Base-by-base conservation (phyloP, 35 echinoderm and acorn worm species). In the Apostichopus parvimensis region DNA sequence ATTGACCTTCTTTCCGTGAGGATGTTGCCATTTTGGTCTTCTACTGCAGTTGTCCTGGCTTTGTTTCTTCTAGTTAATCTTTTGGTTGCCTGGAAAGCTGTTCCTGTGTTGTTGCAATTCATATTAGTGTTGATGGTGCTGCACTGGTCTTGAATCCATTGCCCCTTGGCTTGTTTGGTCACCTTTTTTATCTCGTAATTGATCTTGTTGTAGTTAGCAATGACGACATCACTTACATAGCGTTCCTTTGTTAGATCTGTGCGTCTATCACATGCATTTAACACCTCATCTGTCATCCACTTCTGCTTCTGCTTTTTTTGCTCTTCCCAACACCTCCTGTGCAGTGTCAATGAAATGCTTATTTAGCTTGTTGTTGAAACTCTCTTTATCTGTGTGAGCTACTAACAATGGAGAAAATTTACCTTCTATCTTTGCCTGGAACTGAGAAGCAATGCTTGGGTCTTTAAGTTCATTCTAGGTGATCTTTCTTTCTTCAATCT, bases 201-300 rank as follows among this genome's bases (percentile, higher is more conserved):
- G 34, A 45, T 45, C 34, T 45, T 45, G 34, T 4, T 45, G 34
- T 45, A 45, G 34, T 4, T 45, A 4, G 34, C 34, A 45, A 1
- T 45, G 2, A 1, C 34, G 34, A 45, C 34, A 45, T 45, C 34
- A 45, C 0, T 45, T 45, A 1, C 34, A 45, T 1, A 1, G 34
- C 34, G 71, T 82, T 82, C 0, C 6, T 13, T 82, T 45, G 2
- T 82, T 13, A 82, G 17, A 1, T 82, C 79, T 45, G 1, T 82
- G 13, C 79, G 17, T 18, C 12, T 21, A 45, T 82, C 79, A 45
- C 79, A 82, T 14, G 12, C 28, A 45, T 82, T 26, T 13, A 82
- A 21, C 2, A 82, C 28, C 28, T 82, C 79, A 82, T 82, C 79
- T 13, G 79, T 82, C 15, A 82, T 26, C 79, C 79, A 82, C 13